Percentiles rank a stretch among this genome's conserved stretches.
phyloP scores from a whole-genome alignment of 2,113 vertebrate species.

The Narcine bancroftii region DNA sequence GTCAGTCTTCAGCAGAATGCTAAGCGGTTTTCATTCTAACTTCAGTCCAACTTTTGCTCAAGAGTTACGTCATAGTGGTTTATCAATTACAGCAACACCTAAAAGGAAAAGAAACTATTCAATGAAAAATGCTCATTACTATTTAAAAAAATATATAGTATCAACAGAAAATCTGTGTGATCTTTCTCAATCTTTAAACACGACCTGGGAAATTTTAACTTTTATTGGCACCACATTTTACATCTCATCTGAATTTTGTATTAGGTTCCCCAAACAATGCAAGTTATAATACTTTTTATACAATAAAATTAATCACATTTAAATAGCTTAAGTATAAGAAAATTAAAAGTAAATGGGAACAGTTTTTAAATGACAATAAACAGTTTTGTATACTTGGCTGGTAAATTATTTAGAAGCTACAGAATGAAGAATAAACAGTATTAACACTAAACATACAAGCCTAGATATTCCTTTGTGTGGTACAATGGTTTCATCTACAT shows the following conservation, averaged over 20 bases:
- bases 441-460: not conserved
- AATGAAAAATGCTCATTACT: constrained; percentile 24
- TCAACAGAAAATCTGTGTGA: not conserved
- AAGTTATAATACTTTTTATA: not conserved
- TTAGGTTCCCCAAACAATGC: not conserved
- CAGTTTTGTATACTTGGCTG: not conserved
- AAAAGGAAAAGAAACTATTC: constrained; percentile 39
- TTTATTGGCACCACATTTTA: not conserved
- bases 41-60: constrained; percentile 45
- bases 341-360: not conserved
- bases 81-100: constrained; percentile 93
- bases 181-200: not conserved
- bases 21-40: constrained; percentile 43
- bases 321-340: not conserved
- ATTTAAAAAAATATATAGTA: not conserved
- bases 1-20: constrained; percentile 39
- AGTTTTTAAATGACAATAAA: not conserved
- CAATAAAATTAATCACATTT: not conserved
- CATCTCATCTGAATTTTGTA: not conserved
- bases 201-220: not conserved
- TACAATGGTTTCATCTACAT: no score
- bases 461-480: no score
- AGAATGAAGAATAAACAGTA: not conserved
- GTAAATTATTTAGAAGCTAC: not conserved
- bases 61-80: constrained; percentile 67